These are phyloP conservation scores for Physeter macrocephalus DNA, from an alignment of 2,113 vertebrate species.

Conservation along the genomic window DNA sequence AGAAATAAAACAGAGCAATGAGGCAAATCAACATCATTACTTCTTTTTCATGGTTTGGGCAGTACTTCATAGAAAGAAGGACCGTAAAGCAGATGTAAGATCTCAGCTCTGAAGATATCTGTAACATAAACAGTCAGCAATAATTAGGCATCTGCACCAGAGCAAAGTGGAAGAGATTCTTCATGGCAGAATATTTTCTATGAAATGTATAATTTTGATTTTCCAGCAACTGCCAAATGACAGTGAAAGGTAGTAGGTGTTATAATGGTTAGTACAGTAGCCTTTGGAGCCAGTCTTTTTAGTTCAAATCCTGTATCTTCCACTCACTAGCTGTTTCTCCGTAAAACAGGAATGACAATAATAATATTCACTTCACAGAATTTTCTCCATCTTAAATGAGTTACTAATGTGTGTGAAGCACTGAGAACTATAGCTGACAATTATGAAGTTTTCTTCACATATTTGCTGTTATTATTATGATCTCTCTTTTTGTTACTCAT, in stretches of 20 bases:
- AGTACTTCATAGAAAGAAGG: not conserved
- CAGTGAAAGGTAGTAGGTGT: not conserved
- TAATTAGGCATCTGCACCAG: not conserved
- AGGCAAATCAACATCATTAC: not conserved
- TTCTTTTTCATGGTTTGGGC: not conserved
- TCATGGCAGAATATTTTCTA: not conserved
- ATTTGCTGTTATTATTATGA: not conserved
- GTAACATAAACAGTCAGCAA: not conserved
- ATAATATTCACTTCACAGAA: not conserved
- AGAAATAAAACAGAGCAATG: not conserved
- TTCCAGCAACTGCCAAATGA: not conserved
- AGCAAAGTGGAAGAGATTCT: not conserved
- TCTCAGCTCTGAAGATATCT: not conserved
- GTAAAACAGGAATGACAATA: constrained; percentile 1
- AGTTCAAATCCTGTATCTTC: not conserved
- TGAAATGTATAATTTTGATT: not conserved
- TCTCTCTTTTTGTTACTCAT: not conserved
- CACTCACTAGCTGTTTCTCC: not conserved
- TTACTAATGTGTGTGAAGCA: not conserved
- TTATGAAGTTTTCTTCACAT: not conserved
- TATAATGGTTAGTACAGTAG: not conserved
- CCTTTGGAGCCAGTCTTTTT: not conserved
- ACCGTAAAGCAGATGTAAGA: not conserved
- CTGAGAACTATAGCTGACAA: not conserved
- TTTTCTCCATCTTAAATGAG: not conserved